phyloP scores from a whole-genome alignment of 2,797 vertebrate species.

The Podargus strigoides region DNA sequence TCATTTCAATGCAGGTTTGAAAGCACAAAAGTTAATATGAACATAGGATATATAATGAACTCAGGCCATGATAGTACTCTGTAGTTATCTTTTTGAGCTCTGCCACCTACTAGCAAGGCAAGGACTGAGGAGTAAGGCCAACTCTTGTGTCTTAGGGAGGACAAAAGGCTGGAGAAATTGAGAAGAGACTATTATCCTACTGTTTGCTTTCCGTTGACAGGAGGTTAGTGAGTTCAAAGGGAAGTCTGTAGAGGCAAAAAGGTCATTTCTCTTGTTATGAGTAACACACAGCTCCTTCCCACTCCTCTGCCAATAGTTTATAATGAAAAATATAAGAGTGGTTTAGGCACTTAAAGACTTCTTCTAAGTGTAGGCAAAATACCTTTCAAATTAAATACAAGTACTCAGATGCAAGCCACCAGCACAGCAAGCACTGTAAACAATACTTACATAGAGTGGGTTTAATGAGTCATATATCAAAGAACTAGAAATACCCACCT shows the following conservation, averaged over 20 bases:
- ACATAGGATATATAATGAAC: not conserved
- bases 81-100: not conserved
- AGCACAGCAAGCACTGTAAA: conserved; percentile 39
- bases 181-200: not conserved
- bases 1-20: not conserved
- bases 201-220: not conserved
- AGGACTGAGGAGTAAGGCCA: not conserved
- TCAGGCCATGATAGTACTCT: not conserved
- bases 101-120: not conserved
- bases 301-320: not conserved
- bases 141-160: not conserved
- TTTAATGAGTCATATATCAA: conserved; percentile 62
- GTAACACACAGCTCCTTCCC: not conserved
- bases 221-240: not conserved
- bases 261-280: not conserved
- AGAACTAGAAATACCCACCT: conserved; percentile 44
- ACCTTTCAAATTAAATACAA: conserved; percentile 17
- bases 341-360: conserved; percentile 3
- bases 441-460: conserved; percentile 12
- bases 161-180: not conserved
- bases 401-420: conserved; percentile 21
- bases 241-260: not conserved
- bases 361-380: conserved; percentile 41
- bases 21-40: not conserved
- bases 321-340: conserved; percentile 1